Percentiles rank a stretch among this genome's conserved stretches.
Evolutionary conservation across 2,888 invertebrate species (phyloP).

Genomic region (Melinaea marsaeus): DNA sequence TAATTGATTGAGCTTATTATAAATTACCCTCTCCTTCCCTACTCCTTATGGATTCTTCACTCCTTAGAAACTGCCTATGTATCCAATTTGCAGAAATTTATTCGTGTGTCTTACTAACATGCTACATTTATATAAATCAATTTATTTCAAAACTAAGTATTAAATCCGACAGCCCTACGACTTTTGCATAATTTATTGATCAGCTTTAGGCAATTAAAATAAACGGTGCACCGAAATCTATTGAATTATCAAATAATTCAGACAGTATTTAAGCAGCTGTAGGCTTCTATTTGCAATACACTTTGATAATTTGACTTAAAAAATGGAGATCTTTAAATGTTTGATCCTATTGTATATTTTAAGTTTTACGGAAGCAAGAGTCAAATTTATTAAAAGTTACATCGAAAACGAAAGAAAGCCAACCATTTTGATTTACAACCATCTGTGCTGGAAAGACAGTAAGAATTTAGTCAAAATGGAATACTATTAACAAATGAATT

Average conservation of each 20-base stretch:
- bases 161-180: neutral
- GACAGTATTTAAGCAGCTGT: neutral
- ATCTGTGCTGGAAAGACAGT: conserved; percentile 53
- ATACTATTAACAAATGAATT: no score
- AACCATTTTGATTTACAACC: conserved; percentile 43
- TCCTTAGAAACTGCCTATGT: no score
- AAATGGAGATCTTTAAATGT: neutral
- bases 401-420: conserved; percentile 51
- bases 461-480: conserved; percentile 29
- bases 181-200: neutral
- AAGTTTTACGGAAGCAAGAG: conserved; percentile 12
- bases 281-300: neutral
- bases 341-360: neutral
- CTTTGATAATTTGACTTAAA: neutral
- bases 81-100: no score
- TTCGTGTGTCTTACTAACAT: neutral
- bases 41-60: no score
- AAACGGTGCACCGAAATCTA: neutral
- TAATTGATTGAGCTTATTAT: no score
- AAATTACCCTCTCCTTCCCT: no score
- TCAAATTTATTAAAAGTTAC: conserved; percentile 44
- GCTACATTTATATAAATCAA: neutral
- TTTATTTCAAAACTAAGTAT: neutral
- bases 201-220: neutral
- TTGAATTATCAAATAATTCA: neutral